phyloP scores from a whole-genome alignment of 1,140 invertebrate species.

The Portunus trituberculatus region DNA sequence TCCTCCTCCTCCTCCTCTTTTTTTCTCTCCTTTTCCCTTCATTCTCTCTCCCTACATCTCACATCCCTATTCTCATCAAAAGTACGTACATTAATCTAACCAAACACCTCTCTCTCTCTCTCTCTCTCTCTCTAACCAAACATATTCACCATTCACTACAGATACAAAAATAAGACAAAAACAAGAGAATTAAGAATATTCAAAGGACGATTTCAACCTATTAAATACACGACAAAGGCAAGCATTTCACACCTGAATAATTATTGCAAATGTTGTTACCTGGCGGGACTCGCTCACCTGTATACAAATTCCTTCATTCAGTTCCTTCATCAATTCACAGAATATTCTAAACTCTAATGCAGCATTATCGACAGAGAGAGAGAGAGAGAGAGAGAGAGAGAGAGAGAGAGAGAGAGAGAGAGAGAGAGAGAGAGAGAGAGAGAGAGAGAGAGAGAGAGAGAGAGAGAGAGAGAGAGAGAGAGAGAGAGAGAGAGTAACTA shows the following conservation, averaged over 20 bases:
- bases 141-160: background rate
- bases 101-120: background rate
- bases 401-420: background rate
- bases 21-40: background rate
- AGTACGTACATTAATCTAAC: background rate
- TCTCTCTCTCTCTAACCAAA: background rate
- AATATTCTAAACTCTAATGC: no score
- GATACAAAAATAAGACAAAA: no score
- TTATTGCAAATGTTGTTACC: no score
- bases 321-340: no score
- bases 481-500: background rate
- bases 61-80: background rate
- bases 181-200: no score
- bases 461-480: conserved; percentile 13
- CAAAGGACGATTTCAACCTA: no score
- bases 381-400: background rate
- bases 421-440: conserved; percentile 53
- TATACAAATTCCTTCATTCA: no score
- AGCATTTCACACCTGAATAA: no score
- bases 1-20: background rate
- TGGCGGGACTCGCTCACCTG: no score
- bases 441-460: conserved; percentile 53
- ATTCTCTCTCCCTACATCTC: background rate
- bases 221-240: no score
- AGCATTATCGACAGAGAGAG: background rate